phyloP scores from a whole-genome alignment of 2,797 vertebrate genomes.

The Coccyzus lansbergi region DNA sequence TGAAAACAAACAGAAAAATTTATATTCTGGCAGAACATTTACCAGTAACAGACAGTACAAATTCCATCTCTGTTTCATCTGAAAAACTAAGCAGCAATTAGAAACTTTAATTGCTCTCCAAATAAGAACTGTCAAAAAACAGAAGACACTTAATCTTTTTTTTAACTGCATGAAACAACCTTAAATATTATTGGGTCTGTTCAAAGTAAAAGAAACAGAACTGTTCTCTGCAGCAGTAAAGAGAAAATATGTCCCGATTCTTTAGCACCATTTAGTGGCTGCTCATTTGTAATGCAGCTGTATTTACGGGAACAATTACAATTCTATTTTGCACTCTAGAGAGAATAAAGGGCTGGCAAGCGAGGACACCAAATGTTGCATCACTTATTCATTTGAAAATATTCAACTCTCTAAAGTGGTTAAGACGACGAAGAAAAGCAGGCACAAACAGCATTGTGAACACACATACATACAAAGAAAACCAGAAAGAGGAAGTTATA shows the following conservation, averaged over 20 bases:
- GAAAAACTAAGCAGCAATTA: neutral
- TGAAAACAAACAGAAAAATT: neutral
- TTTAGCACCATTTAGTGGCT: constrained; percentile 69
- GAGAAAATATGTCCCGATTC: neutral
- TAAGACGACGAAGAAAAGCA: neutral
- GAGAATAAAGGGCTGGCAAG: neutral
- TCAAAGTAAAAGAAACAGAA: neutral
- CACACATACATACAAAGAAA: neutral
- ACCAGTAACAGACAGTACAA: neutral
- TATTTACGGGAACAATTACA: neutral
- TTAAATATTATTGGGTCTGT: neutral
- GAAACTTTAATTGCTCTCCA: neutral
- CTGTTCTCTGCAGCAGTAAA: neutral
- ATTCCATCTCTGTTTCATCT: neutral
- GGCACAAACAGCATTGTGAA: neutral
- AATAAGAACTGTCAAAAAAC: neutral
- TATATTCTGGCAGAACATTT: neutral
- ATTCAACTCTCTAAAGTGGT: neutral
- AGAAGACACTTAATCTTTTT: neutral
- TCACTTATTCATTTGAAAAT: neutral
- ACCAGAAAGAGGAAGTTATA: neutral
- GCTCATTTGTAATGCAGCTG: constrained; percentile 25
- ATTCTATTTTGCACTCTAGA: neutral
- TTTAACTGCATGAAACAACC: neutral
- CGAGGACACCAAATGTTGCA: neutral